Evolutionary conservation across 2,888 invertebrate genomes (phyloP).

Genomic region (Malthinus seriepunctatus): DNA sequence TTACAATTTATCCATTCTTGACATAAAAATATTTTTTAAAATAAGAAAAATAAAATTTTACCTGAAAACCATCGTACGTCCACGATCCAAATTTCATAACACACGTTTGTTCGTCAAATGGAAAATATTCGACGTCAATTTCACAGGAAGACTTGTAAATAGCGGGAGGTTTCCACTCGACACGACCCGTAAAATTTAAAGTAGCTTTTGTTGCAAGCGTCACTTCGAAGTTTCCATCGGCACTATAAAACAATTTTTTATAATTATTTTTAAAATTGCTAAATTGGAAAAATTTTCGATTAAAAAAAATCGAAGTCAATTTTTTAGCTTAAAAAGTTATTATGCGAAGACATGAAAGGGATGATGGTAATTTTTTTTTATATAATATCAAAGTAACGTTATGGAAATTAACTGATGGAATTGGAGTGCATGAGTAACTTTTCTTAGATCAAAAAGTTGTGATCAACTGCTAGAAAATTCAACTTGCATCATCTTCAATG

Average conservation of each 20-base stretch:
- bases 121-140: constrained; percentile 85
- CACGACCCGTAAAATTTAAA: constrained; percentile 77
- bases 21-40: not conserved
- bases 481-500: constrained; percentile 17
- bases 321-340: too few relatives aligned
- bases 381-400: too few relatives aligned
- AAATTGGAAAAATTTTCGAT: too few relatives aligned
- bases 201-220: constrained; percentile 82
- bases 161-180: constrained; percentile 90
- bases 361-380: too few relatives aligned
- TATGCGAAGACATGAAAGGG: too few relatives aligned
- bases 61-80: constrained; percentile 86
- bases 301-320: too few relatives aligned
- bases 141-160: constrained; percentile 90
- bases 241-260: constrained; percentile 57
- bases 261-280: not conserved
- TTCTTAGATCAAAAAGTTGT: constrained; percentile 11
- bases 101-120: constrained; percentile 85
- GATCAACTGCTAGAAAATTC: constrained; percentile 9
- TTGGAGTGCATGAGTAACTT: constrained; percentile 1
- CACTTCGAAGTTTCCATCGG: constrained; percentile 85
- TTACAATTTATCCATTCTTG: not conserved
- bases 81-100: constrained; percentile 86
- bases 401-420: too few relatives aligned
- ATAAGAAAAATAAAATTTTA: constrained; percentile 43